phyloP scores from a whole-genome alignment of 2,888 invertebrate genomes.

The Drosophila melanosoma region DNA sequence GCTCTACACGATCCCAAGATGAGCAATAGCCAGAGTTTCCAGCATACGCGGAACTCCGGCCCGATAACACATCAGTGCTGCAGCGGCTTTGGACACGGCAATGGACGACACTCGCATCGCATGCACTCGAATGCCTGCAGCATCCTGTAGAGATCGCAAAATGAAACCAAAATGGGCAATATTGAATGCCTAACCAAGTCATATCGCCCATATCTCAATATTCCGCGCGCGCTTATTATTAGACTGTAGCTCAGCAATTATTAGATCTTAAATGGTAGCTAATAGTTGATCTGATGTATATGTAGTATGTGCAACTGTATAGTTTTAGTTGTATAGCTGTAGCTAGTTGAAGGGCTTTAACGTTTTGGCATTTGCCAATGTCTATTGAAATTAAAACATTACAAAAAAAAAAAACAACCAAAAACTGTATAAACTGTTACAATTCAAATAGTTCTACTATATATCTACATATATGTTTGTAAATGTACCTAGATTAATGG shows the following conservation, averaged over 20 bases:
- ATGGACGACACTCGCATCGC: constrained; percentile 82
- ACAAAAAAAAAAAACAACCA: constrained; percentile 17
- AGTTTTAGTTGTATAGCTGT: constrained; percentile 11
- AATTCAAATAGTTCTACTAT: constrained; percentile 19
- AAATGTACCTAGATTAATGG: constrained; percentile 41
- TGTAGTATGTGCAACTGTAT: constrained; percentile 38
- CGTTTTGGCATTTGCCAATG: constrained; percentile 21
- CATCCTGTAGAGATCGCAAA: constrained; percentile 70
- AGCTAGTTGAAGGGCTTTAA: constrained; percentile 38
- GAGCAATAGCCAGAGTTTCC: constrained; percentile 84
- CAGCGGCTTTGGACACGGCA: constrained; percentile 80
- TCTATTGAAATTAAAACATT: constrained; percentile 29
- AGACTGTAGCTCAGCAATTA: constrained; percentile 61
- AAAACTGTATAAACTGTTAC: constrained; percentile 44
- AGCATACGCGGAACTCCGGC: constrained; percentile 73
- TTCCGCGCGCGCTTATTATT: constrained; percentile 45
- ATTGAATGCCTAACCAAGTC: constrained; percentile 10
- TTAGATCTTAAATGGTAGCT: constrained; percentile 54
- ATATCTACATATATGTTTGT: constrained; percentile 14
- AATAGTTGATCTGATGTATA: constrained; percentile 55
- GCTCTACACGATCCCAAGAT: constrained; percentile 78
- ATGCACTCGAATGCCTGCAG: constrained; percentile 84
- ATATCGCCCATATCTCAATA: constrained; percentile 58
- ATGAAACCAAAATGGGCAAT: background rate
- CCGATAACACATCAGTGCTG: constrained; percentile 84